phyloP scores from a whole-genome alignment of 2,797 vertebrate genomes.

The Prunella strophiata region DNA sequence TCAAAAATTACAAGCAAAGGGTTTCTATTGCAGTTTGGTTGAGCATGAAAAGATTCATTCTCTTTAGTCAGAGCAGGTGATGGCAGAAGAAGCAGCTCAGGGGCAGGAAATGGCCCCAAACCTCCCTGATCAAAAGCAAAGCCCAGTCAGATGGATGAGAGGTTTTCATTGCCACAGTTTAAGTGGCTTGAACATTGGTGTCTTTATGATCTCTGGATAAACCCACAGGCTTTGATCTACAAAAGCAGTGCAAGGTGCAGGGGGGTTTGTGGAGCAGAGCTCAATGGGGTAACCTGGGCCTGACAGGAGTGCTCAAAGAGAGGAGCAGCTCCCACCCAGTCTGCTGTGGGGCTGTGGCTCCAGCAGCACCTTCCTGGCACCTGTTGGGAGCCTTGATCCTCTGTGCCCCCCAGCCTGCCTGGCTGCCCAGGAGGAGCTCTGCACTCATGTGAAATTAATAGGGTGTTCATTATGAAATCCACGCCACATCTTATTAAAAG shows the following conservation, averaged over 20 bases:
- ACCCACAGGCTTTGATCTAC: neutral
- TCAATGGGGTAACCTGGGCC: neutral
- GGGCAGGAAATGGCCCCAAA: neutral
- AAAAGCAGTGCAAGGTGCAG: rapidly evolving
- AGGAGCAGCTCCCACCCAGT: neutral
- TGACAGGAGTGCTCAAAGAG: neutral
- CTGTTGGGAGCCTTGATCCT: neutral
- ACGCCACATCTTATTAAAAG: slow-evolving; percentile 55
- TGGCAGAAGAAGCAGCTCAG: neutral
- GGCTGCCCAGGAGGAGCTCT: slow-evolving; percentile 53
- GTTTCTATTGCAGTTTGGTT: neutral
- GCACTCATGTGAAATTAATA: slow-evolving; percentile 63
- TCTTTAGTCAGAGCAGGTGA: neutral
- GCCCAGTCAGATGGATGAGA: neutral
- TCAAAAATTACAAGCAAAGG: slow-evolving; percentile 11
- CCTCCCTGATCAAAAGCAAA: neutral
- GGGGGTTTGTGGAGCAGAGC: neutral
- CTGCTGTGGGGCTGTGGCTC: neutral
- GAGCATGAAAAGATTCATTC: neutral
- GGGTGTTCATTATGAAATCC: slow-evolving; percentile 61
- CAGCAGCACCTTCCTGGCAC: neutral
- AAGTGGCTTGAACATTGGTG: neutral
- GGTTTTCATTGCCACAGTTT: neutral
- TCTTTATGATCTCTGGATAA: neutral
- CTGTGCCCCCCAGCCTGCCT: slow-evolving; percentile 1